Conservation (phyloP, 2,113 vertebrate genomes). For the Pterophyllum scalare region DNA sequence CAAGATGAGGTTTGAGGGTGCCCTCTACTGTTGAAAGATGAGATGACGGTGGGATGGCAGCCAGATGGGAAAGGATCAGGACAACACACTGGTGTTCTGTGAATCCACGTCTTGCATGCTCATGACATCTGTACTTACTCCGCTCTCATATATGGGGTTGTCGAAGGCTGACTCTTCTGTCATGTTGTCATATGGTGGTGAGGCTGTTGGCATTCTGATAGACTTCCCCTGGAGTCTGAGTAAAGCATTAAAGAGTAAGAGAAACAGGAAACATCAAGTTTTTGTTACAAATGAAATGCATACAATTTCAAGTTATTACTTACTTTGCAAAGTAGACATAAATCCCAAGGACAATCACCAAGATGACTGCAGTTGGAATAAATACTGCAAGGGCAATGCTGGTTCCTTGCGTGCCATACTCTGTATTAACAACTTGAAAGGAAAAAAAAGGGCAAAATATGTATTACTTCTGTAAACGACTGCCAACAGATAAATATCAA, state of each 20-base stretch:
- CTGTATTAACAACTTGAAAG: conserved; percentile 82
- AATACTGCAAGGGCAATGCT: conserved; percentile 90
- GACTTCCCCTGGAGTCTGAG: conserved; percentile 91
- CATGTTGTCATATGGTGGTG: conserved; percentile 90
- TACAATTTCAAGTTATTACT: conserved; percentile 50
- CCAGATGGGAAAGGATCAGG: conserved; percentile 70
- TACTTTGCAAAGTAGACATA: conserved; percentile 95
- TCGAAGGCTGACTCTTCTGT: conserved; percentile 94
- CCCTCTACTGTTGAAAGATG: conserved; percentile 70
- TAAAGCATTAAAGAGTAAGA: not conserved
- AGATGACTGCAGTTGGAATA: conserved; percentile 87
- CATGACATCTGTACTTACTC: conserved; percentile 89
- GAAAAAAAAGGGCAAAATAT: not conserved
- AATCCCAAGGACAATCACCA: conserved; percentile 86
- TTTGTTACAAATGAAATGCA: not conserved
- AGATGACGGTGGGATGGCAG: conserved; percentile 44
- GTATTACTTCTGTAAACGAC: not conserved
- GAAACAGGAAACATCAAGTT: not conserved
- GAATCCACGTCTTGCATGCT: conserved; percentile 78
- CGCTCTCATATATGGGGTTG: conserved; percentile 93
- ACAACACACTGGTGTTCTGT: conserved; percentile 80
- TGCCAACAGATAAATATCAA: not conserved
- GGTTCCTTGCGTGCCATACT: conserved; percentile 83
- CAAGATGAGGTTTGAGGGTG: conserved; percentile 13
- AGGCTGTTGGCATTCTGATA: conserved; percentile 82